These are phyloP conservation scores for Pterocles gutturalis DNA, from an alignment of 2,113 vertebrate genomes.

Conservation along the genomic window DNA sequence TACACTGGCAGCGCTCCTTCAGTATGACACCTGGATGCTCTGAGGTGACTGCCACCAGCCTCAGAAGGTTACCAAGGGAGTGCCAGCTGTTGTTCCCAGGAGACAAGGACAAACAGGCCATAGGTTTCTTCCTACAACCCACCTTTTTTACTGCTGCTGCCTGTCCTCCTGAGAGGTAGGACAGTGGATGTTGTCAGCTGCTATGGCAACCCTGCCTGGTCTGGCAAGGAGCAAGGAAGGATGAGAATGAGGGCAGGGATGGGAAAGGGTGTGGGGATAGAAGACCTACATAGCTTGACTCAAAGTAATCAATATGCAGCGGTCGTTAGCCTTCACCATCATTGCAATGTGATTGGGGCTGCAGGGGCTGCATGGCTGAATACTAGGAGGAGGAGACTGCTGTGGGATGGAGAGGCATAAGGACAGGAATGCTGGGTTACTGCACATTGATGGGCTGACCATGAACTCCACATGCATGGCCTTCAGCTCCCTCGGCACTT, in stretches of 20 bases:
- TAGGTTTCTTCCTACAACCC: not conserved
- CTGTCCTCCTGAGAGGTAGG: not conserved
- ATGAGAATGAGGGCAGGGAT: not conserved
- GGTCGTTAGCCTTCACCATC: not conserved
- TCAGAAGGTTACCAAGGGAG: not conserved
- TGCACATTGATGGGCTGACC: not conserved
- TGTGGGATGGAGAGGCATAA: not conserved
- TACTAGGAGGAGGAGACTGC: not conserved
- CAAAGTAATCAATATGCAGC: not conserved
- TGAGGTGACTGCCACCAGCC: not conserved
- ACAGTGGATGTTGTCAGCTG: conserved; percentile 26
- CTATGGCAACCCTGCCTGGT: conserved; percentile 54
- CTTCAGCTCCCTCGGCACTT: not conserved
- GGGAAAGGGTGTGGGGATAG: not conserved
- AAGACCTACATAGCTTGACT: not conserved
- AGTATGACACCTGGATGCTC: rapidly evolving
- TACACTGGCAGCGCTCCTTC: not conserved
- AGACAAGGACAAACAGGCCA: not conserved
- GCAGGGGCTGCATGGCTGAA: not conserved
- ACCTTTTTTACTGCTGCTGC: not conserved
- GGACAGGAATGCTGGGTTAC: not conserved
- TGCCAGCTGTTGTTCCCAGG: not conserved
- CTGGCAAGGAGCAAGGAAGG: not conserved
- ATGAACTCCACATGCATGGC: rapidly evolving
- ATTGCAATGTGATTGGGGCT: not conserved